Percentiles rank a stretch among this genome's conserved stretches.
Evolutionary conservation across 2,888 invertebrate species (phyloP).

Genomic region (Meiosimyza platycephala): DNA sequence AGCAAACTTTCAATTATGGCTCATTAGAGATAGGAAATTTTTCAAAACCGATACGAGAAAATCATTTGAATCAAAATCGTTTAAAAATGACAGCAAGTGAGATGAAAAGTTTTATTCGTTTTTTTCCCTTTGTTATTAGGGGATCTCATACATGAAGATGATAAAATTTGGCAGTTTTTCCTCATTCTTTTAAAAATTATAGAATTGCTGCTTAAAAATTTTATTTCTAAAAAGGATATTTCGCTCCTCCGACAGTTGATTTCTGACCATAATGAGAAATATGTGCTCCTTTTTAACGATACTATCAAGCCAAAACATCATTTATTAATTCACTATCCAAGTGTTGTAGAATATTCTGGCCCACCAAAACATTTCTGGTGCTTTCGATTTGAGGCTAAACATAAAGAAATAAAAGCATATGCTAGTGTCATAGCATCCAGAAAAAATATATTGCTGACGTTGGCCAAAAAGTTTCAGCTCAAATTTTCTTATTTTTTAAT

Average conservation of each 20-base stretch:
- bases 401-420: conserved; percentile 49
- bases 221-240: conserved; percentile 35
- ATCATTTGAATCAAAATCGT: conserved; percentile 35
- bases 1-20: conserved; percentile 49
- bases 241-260: conserved; percentile 21
- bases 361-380: conserved; percentile 46
- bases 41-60: conserved; percentile 40
- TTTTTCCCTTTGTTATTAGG: conserved; percentile 50
- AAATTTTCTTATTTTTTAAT: conserved; percentile 44
- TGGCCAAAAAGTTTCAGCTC: conserved; percentile 49
- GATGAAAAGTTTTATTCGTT: conserved; percentile 48
- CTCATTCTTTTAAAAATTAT: conserved; percentile 48
- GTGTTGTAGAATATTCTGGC: conserved; percentile 45
- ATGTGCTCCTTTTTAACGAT: conserved; percentile 23
- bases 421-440: conserved; percentile 48
- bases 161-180: conserved; percentile 48
- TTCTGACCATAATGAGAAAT: conserved; percentile 28
- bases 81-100: conserved; percentile 49
- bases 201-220: conserved; percentile 42
- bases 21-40: conserved; percentile 46
- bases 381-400: conserved; percentile 50
- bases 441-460: conserved; percentile 50
- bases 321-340: conserved; percentile 48
- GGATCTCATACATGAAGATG: conserved; percentile 48
- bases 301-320: conserved; percentile 50